These are phyloP conservation scores for Capromys pilorides DNA, from an alignment of 2,797 vertebrate genomes.

Conservation along the genomic window DNA sequence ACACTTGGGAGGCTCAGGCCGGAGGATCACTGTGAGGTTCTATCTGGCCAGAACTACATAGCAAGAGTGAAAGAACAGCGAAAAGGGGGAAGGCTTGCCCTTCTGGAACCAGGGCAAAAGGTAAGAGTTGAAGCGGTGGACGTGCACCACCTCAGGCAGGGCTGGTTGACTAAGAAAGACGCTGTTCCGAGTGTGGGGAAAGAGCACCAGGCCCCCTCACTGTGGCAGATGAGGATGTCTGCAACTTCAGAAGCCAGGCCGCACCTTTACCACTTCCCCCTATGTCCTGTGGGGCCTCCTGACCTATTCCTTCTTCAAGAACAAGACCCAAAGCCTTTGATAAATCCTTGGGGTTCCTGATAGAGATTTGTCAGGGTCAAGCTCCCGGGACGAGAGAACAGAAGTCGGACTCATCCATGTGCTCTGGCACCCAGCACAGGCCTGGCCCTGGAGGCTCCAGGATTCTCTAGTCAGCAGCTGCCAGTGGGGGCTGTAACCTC, in stretches of 20 bases:
- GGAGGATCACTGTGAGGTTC: not conserved
- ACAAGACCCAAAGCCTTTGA: not conserved
- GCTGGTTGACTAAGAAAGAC: not conserved
- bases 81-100: not conserved
- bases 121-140: not conserved
- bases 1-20: not conserved
- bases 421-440: not conserved
- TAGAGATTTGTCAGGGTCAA: not conserved
- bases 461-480: not conserved
- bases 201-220: not conserved
- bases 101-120: not conserved
- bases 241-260: not conserved
- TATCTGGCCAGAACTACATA: not conserved
- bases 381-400: not conserved
- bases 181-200: not conserved
- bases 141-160: rapidly evolving
- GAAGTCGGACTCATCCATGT: not conserved
- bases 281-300: not conserved
- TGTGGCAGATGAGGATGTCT: not conserved
- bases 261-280: not conserved
- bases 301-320: constrained; percentile 3
- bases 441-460: not conserved
- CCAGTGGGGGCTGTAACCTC: not conserved
- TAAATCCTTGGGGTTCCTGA: not conserved
- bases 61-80: not conserved